phyloP scores from a whole-genome alignment of 2,797 vertebrate species.

The Typhlichthys subterraneus region DNA sequence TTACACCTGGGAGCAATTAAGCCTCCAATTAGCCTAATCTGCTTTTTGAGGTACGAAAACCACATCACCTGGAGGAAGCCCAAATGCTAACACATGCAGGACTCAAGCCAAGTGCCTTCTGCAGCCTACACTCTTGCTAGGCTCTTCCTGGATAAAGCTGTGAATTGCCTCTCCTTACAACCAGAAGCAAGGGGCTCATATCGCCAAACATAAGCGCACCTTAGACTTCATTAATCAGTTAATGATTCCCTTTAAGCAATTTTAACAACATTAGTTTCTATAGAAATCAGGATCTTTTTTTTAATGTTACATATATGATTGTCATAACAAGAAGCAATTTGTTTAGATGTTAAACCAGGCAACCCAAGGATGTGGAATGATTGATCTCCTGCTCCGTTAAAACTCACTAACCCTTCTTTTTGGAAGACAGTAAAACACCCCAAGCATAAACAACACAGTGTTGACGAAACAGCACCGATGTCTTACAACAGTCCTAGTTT shows the following conservation, averaged over 20 bases:
- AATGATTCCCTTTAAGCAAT: conserved; percentile 6
- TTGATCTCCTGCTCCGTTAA: conserved; percentile 39
- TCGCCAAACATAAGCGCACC: conserved; percentile 45
- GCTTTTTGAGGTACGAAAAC: too few species aligned
- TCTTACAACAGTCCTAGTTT: conserved; percentile 44
- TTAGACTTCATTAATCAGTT: conserved; percentile 27
- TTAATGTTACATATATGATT: conserved; percentile 10
- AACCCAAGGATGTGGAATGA: conserved; percentile 49
- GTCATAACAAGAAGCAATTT: conserved; percentile 28
- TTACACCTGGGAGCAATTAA: too few species aligned
- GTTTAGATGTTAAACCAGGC: conserved; percentile 45
- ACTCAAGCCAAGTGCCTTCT: too few species aligned
- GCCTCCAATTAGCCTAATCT: too few species aligned
- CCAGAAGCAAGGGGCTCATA: conserved; percentile 37
- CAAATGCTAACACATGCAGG: too few species aligned
- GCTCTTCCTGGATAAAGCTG: conserved; percentile 26
- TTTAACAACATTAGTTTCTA: background rate
- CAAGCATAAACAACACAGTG: conserved; percentile 47
- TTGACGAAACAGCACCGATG: conserved; percentile 58
- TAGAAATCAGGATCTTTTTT: conserved; percentile 8
- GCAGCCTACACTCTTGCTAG: too few species aligned
- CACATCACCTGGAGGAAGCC: too few species aligned
- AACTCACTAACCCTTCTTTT: conserved; percentile 30
- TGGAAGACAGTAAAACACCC: conserved; percentile 17
- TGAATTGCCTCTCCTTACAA: conserved; percentile 37